Base-by-base conservation (phyloP, 2,888 invertebrate species). In the Psylliodes chrysocephalus region DNA sequence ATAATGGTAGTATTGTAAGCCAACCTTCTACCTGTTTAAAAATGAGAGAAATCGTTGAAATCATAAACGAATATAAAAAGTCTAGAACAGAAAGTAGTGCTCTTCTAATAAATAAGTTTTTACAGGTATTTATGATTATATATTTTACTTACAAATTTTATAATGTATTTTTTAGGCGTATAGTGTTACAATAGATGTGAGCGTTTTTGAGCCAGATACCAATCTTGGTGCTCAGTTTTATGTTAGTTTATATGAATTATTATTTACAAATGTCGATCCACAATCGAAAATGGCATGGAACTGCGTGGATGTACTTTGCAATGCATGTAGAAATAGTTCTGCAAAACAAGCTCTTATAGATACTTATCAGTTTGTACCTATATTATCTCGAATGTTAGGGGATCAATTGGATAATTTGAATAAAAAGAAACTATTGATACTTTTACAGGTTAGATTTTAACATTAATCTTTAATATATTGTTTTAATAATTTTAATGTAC, bases 351-450 rank as follows among this genome's bases (percentile, higher is more conserved):
- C 88, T 0, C 82, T 91, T 0, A 89, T 89, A 25, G 88, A 90
- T 72, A 90, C 88, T 0, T 91, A 90, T 75, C 89, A 90, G 76
- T 91, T 90, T 78, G 84, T 90, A 77, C 90, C 90, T 18, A 85
- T 89, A 62, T 77, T 91, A 46, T 84, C 90, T 1, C 82, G 86
- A 68, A 75, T 90, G 25, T 79, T 91, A 44, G 85, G 87, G 35
- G 86, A 89, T 73, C 80, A 88, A 60, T 82, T 89, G 68, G 86
- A 86, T 25, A 83, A 83, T 71, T 89, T 90, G 47, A 91, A 90
- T 75, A 88, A 87, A 82, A 84, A 88, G 28, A 84, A 86, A 73
- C 81, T 90, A 1, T 81, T 91, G 0, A 84, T 85, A 69, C 83
- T 91, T 30, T 87, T 91, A 83, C 90, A 88, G 85, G 88, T 87